Evolutionary conservation across 2,888 invertebrate genomes (phyloP), one percentile per base, ranked within the genome.

Genomic region (Lacanobia oleracea): DNA sequence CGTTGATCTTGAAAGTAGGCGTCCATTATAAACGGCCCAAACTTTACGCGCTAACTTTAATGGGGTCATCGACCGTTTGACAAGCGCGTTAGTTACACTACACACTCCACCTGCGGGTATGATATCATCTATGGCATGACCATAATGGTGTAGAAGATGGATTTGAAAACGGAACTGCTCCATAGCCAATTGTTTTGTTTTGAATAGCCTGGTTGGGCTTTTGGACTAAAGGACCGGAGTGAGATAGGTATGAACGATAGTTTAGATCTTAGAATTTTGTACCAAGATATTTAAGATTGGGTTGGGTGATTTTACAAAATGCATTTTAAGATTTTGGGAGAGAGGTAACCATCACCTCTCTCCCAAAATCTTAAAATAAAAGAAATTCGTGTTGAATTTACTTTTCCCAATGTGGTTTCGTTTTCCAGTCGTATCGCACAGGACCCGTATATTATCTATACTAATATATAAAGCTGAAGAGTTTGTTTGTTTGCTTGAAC

Each of bases 51-150:
- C 66, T 48, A 62, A 78, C 53, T 63, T 72, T 56, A 72, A 77
- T 64, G 67, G 60, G 77, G 77, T 72, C 54, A 78, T 64, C 72
- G 78, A 64, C 78, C 78, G 40, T 67, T 67, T 63, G 78, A 77
- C 78, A 78, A 62, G 60, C 50, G 33, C 37, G 21, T 67, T 77
- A 54, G 59, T 64, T 67, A 51, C 50, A 74, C 51, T 67, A 33
- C 48, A 67, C 56, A 56, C 54, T 57, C 18, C 51, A 77, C 78
- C 63, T 64, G 66, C 56, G 50, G 27, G 16, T 21, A 60, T 77
- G 76, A 76, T 72, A 54, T 63, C 67, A 77, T 77, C 67, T 63
- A 60, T 45, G 50, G n/a, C 37, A 45, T 59, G 54, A 12, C 50
- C 21, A 67, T 75, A 62, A 40, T 62, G 37, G 62, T 57, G 37